Evolutionary conservation across 2,888 invertebrate genomes (phyloP).

Genomic region (Quadroppia sp.): DNA sequence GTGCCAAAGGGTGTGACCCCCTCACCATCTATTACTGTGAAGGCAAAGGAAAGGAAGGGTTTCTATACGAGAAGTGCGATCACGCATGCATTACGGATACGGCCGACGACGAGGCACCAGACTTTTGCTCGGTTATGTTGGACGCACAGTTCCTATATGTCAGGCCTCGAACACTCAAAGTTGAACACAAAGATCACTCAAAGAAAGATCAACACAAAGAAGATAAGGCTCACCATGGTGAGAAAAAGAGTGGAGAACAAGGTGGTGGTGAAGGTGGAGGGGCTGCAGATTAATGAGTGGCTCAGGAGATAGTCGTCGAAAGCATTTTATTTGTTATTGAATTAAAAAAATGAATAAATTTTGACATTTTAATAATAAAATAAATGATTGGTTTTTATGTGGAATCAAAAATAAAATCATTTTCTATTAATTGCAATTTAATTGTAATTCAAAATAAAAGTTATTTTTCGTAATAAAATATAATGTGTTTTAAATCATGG

Average conservation of each 20-base stretch:
- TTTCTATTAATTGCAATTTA: too few species aligned
- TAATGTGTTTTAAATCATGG: too few species aligned
- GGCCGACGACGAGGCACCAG: not conserved
- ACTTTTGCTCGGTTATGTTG: not conserved
- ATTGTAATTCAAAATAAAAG: too few species aligned
- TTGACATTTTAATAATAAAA: too few species aligned
- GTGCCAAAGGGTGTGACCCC: not conserved
- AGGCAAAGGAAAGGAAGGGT: not conserved
- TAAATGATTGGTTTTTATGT: too few species aligned
- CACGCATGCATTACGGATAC: not conserved
- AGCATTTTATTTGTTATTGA: too few species aligned
- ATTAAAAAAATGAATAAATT: too few species aligned
- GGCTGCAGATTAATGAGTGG: too few species aligned
- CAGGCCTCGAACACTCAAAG: not conserved
- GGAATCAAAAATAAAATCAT: too few species aligned
- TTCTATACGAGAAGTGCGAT: not conserved
- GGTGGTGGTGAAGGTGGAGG: not conserved
- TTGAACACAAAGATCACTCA: too few species aligned
- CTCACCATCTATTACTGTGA: not conserved
- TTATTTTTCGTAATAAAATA: too few species aligned
- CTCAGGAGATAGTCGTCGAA: too few species aligned
- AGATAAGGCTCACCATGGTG: not conserved
- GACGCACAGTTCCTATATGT: not conserved
- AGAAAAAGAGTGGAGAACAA: not conserved
- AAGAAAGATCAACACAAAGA: not conserved